phyloP scores from a whole-genome alignment of 1,140 invertebrate species.

The Drosophila oshimai region DNA sequence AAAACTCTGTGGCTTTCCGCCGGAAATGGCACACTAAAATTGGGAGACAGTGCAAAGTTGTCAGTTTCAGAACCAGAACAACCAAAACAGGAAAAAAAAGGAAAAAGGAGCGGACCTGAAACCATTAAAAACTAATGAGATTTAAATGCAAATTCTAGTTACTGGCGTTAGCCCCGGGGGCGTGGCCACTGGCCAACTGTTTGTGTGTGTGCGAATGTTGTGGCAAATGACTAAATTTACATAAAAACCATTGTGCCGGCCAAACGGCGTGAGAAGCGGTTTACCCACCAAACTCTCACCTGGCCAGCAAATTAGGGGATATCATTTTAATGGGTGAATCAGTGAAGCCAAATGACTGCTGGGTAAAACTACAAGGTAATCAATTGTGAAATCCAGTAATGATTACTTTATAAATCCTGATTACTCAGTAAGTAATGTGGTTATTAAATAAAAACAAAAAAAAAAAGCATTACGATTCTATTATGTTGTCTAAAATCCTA shows the following conservation, averaged over 20 bases:
- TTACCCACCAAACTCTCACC: conserved; percentile 19
- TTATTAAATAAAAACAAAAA: too few species aligned
- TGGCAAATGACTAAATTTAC: conserved; percentile 76
- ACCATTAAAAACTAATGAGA: conserved; percentile 80
- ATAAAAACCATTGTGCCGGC: conserved; percentile 51
- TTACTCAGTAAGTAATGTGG: too few species aligned
- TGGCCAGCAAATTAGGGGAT: conserved; percentile 1
- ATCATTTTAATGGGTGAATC: background rate
- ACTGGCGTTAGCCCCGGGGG: conserved; percentile 15
- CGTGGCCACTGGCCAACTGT: conserved; percentile 8
- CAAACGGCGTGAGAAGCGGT: conserved; percentile 25
- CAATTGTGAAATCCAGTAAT: too few species aligned
- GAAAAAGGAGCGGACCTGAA: conserved; percentile 55
- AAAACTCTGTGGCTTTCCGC: conserved; percentile 60
- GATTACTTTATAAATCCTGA: too few species aligned
- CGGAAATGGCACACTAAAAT: conserved; percentile 61
- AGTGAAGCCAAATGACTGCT: background rate
- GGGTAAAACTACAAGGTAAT: background rate
- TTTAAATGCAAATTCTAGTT: conserved; percentile 75
- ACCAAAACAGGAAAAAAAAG: conserved; percentile 26
- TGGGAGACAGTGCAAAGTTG: conserved; percentile 37
- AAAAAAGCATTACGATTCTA: too few species aligned
- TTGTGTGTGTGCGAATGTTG: conserved; percentile 36
- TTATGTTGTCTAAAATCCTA: too few species aligned
- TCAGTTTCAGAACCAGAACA: conserved; percentile 43